Base-by-base conservation (phyloP, 2,888 invertebrate species). In the Didymodactylos carnosus region DNA sequence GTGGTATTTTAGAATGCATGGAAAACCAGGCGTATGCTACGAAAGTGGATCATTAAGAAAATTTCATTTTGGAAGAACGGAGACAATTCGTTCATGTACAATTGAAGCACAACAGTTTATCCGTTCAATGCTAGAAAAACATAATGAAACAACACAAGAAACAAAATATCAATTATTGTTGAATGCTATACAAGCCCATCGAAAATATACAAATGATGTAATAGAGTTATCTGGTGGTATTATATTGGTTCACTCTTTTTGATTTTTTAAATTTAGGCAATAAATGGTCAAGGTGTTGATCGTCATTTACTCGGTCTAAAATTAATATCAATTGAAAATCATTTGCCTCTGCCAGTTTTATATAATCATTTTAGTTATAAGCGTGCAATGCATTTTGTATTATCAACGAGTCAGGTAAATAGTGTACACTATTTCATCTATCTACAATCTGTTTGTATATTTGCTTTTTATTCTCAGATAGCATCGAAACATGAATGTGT, bases 41-140 rank as follows among this genome's bases (percentile, higher is more conserved):
- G 74, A 74, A 35, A 74, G 74, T 71, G 74, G 74, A 39, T 71
- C 71, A 13, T 53, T 74, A 39, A 51, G 74, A 71, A 71, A 71
- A 27, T 74, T 40, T 71, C 29, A 71, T 53, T 43, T 71, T 10
- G 74, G 74, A 23, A 25, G 74, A 11, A 74, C 74, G 23, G 74
- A 74, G 39, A 69, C 51, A 39, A 74, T 74, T 39, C 51, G 74
- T 6, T 53, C 74, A 19, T 46, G 62, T 39, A 71, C 71, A 3
- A 19, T 71, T 35, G 71, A 74, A 40, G 39, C 71, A 1, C 19
- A 25, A 39, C 23, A 71, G 11, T 72, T 74, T 69, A 40, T 62
- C 23, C 53, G 25, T 29, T 14, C 43, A 23, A 74, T 74, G 74
- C 4, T 13, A n/a, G 40, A 74, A 40, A 5, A 71, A 27, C 25